Base-by-base conservation (phyloP, 2,888 invertebrate species). In the Phlogophora meticulosa region DNA sequence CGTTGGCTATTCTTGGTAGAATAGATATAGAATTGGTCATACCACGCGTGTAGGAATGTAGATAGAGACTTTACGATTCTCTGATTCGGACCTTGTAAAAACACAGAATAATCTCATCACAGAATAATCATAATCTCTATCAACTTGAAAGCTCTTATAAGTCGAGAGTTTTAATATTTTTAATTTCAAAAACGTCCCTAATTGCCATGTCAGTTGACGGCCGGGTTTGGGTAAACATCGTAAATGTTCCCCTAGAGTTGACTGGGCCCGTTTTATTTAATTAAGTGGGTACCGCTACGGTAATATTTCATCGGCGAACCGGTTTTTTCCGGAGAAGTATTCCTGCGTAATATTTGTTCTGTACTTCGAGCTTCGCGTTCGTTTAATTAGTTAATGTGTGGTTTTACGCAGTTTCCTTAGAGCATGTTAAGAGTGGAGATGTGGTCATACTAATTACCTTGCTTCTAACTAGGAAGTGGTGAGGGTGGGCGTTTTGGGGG, bases 181-280 rank as follows among this genome's bases (percentile, higher is more conserved):
- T 84, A 82, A 87, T 85, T 82, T 78, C 72, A 66, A 75, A 66
- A 76, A 72, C 63, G 75, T 48, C 52, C 68, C 72, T 84, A 88
- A 85, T 85, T 80, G 83, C 76, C 70, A 67, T 85, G 87, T 86
- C 86, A 85, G 86, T 87, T 74, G 81, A 70, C 67, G 63, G 70
- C 20, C 36, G 60, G 45, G 79, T 84, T 85, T 75, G 59, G 75
- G 81, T 82, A 87, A 88, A 87, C 83, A 86, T 78, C 79, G 84
- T 85, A 86, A 85, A 87, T 82, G 83, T 78, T 73, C 80, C 80
- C 79, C 84, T 57, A 64, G 82, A 67, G 76, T 75, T 78, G 81
- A 72, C 76, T 76, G 45, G 58, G 73, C 72, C 55, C 66, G 66
- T 81, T 85, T 85, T 78, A 86, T 87, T 87, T 85, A 87, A 85